Evolutionary conservation across 2,888 invertebrate genomes (phyloP), one percentile per base, ranked within the genome.

Genomic region (Blastobasis lacticolella): DNA sequence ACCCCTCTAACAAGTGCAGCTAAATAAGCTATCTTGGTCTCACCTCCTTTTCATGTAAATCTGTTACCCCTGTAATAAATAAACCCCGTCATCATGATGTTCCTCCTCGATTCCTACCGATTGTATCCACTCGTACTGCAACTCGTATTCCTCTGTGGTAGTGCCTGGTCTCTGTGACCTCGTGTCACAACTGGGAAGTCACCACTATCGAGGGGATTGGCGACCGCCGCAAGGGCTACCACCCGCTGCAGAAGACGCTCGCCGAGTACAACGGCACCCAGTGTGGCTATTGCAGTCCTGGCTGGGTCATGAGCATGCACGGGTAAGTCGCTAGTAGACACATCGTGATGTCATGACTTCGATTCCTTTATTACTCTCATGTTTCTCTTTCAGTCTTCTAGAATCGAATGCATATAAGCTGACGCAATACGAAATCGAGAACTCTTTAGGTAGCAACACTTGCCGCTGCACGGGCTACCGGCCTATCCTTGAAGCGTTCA

Each of bases 151-250:
- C 23, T 45, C 47, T 37, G 42, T 55, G 53, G 49, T 59, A 90
- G 90, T 90, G 90, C 58, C 66, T 90, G 53, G 84, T 90, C 1
- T 80, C 88, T 0, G 74, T 90, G 8, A 78, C 86, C 5, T 86
- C 89, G 1, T 90, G 90, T 51, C 76, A 86, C 40, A 85, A 91
- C 37, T 93, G 93, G 93, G 88, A 90, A 48, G 90, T 94, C 40
- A 90, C 90, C 36, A 94, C 94, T 0, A 78, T 93, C n/a, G 94
- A 94, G 69, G 92, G 91, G 0, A 72, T 94, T n/a, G 94, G 94
- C 4, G 90, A 90, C 66, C 82, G 84, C 49, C 77, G 78, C 52
- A 77, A 75, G 4, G 92, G 93, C 0, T 93, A 92, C 66, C 91
- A 94, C 62, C 77, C 84, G 0, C 78, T 94, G 9, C 93, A 93